Evolutionary conservation across 2,888 invertebrate species (phyloP), one percentile per base, ranked within the genome.

Genomic region (Hylaea fasciaria): DNA sequence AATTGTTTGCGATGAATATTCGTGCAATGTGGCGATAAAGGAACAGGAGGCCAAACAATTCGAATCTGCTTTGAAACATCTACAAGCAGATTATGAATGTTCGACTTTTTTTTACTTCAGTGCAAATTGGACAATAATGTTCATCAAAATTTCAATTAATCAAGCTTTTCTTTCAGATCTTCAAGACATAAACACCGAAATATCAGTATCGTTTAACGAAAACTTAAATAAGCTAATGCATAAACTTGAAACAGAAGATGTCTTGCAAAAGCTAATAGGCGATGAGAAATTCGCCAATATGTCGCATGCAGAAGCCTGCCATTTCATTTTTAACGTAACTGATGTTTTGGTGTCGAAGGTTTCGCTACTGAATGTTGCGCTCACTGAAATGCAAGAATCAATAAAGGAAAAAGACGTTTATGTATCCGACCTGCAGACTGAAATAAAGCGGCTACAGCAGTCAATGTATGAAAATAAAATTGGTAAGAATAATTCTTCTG

Each of bases 41-140:
- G 66, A 73, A 46, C 52, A 65, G 16, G 71, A 77, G n/a, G 56
- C 81, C 28, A 63, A 64, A n/a, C 70, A 67, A 29, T 46, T 74
- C 22, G 55, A 57, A 22, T 62, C 67, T 10, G 69, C 74, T 52
- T 67, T 77, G 10, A 70, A 72, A 43, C 62, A 55, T 48, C 58
- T 84, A 47, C 71, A 77, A 68, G 65, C 65, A 10, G 70, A 77
- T 43, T 72, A 67, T 51, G 69, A 78, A 67, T 73, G 84, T 83
- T 76, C 73, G 78, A 3, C 0, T 45, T 32, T 41, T 5, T 0
- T 45, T 32, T 41, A 16, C 16, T 12, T 35, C 13, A 51, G 40
- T 22, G 17, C 14, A 7, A 29, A 39, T 48, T 57, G n/a, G 12
- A 50, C 17, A 14, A 4, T 14, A 14, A n/a, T 40, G 0, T 14